Base-by-base conservation (phyloP, 2,888 invertebrate genomes). In the Embidobia sp. region DNA sequence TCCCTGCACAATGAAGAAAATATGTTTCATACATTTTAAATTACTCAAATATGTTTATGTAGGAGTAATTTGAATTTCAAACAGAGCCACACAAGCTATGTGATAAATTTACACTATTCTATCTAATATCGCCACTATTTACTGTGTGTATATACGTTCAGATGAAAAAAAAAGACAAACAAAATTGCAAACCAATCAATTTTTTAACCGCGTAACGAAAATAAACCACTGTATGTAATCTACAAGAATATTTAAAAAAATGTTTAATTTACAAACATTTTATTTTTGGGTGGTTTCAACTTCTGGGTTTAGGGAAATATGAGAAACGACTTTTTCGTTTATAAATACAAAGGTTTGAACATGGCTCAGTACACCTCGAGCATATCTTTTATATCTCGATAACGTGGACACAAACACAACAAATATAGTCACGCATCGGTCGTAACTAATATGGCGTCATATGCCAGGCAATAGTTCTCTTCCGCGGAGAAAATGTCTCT, bases 401-500 rank as follows among this genome's bases (percentile, higher is more conserved):
- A 57, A 11, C 26, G 4, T 13, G 19, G 42, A 19, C 42, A 31
- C 42, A 57, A 57, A 55, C 55, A 26, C 53, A 27, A 29, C 55
- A 57, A 57, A 57, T 42, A 31, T 57, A 51, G 35, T 51, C 51
- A 57, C 57, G 57, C 55, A 55, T 55, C 55, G 31, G 57, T 42
- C 57, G 57, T 57, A 57, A 42, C 57, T 57, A 57, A 57, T 57
- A 57, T 57, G 57, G 57, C 57, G 57, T 57, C 57, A 31, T 57
- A 57, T 42, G 57, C 57, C 42, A 19, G 18, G 42, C 57, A 31
- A 42, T 57, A 57, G 42, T 42, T 29, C 57, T 31, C 42, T 29
- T 16, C 16, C 7, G 51, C 33, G 19, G 18, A 57, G 29, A 57
- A 29, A 31, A 19, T 27, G 29, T 19, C 29, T 11, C 10, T 42